Base-by-base conservation (phyloP, 2,888 invertebrate genomes). In the Eristalinus sepulchralis region DNA sequence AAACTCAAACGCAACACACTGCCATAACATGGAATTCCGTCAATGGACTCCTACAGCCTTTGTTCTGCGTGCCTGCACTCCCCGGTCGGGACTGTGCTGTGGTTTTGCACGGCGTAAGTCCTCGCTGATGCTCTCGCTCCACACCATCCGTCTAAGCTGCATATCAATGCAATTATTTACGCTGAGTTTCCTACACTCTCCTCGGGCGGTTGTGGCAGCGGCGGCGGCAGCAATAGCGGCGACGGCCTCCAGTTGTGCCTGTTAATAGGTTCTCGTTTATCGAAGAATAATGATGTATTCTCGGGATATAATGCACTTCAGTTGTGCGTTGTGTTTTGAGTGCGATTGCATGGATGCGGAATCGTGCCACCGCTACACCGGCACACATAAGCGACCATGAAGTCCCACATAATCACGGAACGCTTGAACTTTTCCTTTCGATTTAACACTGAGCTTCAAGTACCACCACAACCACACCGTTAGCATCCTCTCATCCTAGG, bases 281-380 rank as follows among this genome's bases (percentile, higher is more conserved):
- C 53, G 77, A 62, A 68, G 77, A 68, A 77, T 77, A 77, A 68
- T 71, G 71, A 71, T 79, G 78, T 64, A 64, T 64, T 70, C 62
- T 68, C 55, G 64, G 59, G 13, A 70, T 24, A 68, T 68, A 77
- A 66, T 47, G 34, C 66, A 68, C 68, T 62, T 68, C 62, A 67
- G 3, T 24, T 55, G 64, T 10, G 27, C 64, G 27, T 62, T 68
- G 53, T 60, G 3, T 24, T 55, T 59, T 10, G 27, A 71, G 27
- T 39, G 47, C 60, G 60, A 62, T 39, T 62, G 68, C 39, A 36
- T 8, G 36, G 63, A 27, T 64, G 24, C 55, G 59, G 31, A 66
- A 39, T 27, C 39, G 62, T 60, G 27, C n/a, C 62, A 53, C 27
- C 8, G 36, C 36, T 66, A 36, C 64, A 64, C 24, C 10, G 36